Conservation (phyloP, 1,140 invertebrate species). For the Cherax quadricarinatus region DNA sequence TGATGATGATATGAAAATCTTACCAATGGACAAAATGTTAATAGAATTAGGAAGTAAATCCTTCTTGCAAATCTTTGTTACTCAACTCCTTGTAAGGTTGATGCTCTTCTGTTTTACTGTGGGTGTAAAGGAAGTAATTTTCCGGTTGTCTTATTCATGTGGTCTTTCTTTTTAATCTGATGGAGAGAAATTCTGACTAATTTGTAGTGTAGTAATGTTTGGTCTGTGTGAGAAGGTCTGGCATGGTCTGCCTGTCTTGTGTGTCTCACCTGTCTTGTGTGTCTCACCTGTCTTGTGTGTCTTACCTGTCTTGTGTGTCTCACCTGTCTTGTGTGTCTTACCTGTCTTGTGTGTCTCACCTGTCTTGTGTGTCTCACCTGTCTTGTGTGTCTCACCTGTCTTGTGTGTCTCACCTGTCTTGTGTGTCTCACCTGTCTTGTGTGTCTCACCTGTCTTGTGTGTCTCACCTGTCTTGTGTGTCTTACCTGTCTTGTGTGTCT, state of each 20-base stretch:
- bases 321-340: neutral
- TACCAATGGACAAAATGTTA: neutral
- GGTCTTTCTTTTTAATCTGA: conserved; percentile 16
- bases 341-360: neutral
- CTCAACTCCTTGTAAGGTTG: too few species aligned
- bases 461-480: too few species aligned
- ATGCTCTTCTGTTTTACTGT: neutral
- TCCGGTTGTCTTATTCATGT: conserved; percentile 12
- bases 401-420: too few species aligned
- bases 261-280: neutral
- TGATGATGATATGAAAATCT: too few species aligned
- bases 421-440: too few species aligned
- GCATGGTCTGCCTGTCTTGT: conserved; percentile 1
- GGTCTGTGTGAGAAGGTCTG: neutral
- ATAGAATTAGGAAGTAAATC: neutral
- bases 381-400: too few species aligned
- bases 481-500: too few species aligned
- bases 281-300: neutral
- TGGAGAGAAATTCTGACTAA: conserved; percentile 17
- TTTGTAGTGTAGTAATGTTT: conserved; percentile 33
- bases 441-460: too few species aligned
- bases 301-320: neutral
- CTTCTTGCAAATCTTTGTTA: neutral
- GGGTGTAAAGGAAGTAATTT: neutral
- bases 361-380: too few species aligned